A percentile compares a stretch with the other conserved stretches of the same genome.
Conservation (phyloP, 2,888 invertebrate species). For the Molorchus minor region DNA sequence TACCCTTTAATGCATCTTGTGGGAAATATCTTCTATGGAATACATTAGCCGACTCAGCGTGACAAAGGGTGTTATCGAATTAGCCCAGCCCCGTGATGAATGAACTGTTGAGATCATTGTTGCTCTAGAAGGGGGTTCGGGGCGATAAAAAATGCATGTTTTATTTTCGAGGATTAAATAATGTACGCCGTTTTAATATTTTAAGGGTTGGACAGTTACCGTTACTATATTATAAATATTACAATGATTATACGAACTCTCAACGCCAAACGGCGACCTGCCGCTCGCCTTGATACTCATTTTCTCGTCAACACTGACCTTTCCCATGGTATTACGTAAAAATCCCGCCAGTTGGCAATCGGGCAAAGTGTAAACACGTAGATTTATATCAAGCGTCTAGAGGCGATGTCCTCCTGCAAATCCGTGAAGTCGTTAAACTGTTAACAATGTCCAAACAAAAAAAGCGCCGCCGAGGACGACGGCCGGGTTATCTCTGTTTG, state of each 20-base stretch:
- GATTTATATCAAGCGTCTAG: constrained; percentile 19
- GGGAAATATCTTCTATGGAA: constrained; percentile 16
- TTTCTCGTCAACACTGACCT: constrained; percentile 24
- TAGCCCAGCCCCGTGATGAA: constrained; percentile 10
- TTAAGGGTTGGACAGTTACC: too few species aligned
- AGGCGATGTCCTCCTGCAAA: constrained; percentile 3
- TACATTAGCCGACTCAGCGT: constrained; percentile 12
- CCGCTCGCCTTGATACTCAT: background rate
- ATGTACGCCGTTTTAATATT: too few species aligned
- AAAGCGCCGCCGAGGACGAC: constrained; percentile 25
- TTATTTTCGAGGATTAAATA: too few species aligned
- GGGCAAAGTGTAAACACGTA: constrained; percentile 13
- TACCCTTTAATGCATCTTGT: constrained; percentile 8
- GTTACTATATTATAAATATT: too few species aligned
- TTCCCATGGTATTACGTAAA: background rate
- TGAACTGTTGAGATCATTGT: constrained; percentile 12
- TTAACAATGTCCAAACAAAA: constrained; percentile 37
- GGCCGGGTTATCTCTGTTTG: constrained; percentile 49
- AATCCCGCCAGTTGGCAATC: background rate
- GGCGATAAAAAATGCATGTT: too few species aligned
- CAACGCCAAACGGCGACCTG: too few species aligned
- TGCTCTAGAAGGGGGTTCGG: constrained; percentile 20
- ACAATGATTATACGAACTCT: too few species aligned
- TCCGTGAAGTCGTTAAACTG: constrained; percentile 34
- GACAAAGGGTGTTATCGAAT: constrained; percentile 17